Evolutionary conservation across 2,888 invertebrate species (phyloP).

Genomic region (Blastobasis adustella): DNA sequence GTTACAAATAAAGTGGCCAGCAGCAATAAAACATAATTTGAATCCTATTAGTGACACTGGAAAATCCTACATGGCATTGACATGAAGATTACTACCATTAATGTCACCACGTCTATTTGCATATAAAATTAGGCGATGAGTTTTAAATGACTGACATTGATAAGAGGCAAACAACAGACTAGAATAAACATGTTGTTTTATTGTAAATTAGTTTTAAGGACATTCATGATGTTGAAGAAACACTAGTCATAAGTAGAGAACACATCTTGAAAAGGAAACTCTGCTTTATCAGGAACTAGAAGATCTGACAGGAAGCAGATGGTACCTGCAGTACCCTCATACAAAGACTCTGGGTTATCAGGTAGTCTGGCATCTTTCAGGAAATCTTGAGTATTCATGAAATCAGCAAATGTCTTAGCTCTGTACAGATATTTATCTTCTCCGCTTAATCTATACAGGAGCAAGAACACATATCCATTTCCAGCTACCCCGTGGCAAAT

Average conservation of each 20-base stretch:
- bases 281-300: slow-evolving; percentile 80
- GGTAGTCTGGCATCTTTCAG: slow-evolving; percentile 80
- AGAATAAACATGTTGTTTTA: no score
- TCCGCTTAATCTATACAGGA: slow-evolving; percentile 83
- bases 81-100: slow-evolving; percentile 38
- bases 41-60: no score
- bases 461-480: slow-evolving; percentile 86
- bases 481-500: slow-evolving; percentile 93
- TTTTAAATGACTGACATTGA: slow-evolving; percentile 5
- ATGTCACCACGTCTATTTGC: slow-evolving; percentile 35
- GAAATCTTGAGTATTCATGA: slow-evolving; percentile 80
- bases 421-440: slow-evolving; percentile 82
- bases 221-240: background rate
- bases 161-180: no score
- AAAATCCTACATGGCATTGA: background rate
- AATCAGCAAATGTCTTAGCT: slow-evolving; percentile 84
- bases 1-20: no score
- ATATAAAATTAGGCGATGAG: slow-evolving; percentile 16
- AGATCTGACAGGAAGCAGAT: slow-evolving; percentile 88
- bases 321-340: slow-evolving; percentile 91
- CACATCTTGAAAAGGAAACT: slow-evolving; percentile 90
- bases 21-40: no score
- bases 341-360: slow-evolving; percentile 88
- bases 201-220: no score
- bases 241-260: slow-evolving; percentile 44